A percentile compares a stretch with the other conserved stretches of the same genome.
These are phyloP conservation scores for Drosophila nannoptera DNA, from an alignment of 1,140 invertebrate species.

Conservation along the genomic window DNA sequence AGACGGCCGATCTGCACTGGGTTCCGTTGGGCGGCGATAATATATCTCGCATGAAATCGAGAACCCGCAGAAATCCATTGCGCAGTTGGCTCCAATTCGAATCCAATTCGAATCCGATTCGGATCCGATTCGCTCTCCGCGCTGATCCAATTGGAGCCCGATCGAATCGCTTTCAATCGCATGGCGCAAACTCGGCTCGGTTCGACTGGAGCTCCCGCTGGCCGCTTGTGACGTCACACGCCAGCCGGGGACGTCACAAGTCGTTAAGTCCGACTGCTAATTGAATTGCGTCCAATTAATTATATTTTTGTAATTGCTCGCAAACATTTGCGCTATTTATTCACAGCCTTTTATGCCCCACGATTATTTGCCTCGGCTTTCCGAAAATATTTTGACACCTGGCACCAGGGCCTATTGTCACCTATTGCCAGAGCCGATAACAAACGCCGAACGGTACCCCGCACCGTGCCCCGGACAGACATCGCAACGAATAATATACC, in stretches of 20 bases:
- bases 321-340: constrained; percentile 55
- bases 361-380: constrained; percentile 29
- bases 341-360: constrained; percentile 30
- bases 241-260: constrained; percentile 54
- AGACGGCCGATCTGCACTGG: too few species aligned
- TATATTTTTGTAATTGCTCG: constrained; percentile 43
- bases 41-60: constrained; percentile 16
- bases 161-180: too few species aligned
- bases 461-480: too few species aligned
- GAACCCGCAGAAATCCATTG: constrained; percentile 3
- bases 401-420: constrained; percentile 3
- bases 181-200: constrained; percentile 24
- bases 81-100: neutral
- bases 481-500: too few species aligned
- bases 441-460: neutral
- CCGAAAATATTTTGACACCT: constrained; percentile 59
- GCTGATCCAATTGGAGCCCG: neutral
- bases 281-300: constrained; percentile 34
- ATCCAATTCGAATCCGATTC: neutral
- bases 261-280: constrained; percentile 45
- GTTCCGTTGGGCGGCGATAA: neutral
- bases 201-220: constrained; percentile 11
- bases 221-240: constrained; percentile 28
- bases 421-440: constrained; percentile 1
- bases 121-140: neutral